phyloP scores from a whole-genome alignment of 2,888 invertebrate genomes.

The Acronicta alni region DNA sequence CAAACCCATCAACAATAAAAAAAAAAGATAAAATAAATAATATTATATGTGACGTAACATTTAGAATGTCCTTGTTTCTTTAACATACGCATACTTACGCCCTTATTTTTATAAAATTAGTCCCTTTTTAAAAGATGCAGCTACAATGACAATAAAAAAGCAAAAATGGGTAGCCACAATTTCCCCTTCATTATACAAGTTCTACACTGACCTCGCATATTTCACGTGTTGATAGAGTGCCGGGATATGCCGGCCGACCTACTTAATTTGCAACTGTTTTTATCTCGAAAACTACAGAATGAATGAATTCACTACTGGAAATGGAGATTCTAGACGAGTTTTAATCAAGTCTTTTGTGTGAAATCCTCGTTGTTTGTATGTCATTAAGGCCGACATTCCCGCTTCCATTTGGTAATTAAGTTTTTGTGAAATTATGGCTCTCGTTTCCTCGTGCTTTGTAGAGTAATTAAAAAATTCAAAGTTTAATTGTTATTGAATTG shows the following conservation, averaged over 20 bases:
- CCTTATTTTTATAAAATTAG: too few species aligned
- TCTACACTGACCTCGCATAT: constrained; percentile 21
- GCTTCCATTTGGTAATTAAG: constrained; percentile 12
- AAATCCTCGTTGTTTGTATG: constrained; percentile 16
- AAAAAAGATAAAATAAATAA: too few species aligned
- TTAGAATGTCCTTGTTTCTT: too few species aligned
- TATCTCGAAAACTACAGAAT: constrained; percentile 32
- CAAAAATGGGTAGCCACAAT: background rate
- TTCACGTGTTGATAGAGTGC: constrained; percentile 17
- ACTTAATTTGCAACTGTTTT: constrained; percentile 27
- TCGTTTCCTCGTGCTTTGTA: background rate
- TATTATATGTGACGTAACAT: too few species aligned
- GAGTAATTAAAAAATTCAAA: background rate
- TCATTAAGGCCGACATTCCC: constrained; percentile 12
- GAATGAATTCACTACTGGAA: constrained; percentile 21
- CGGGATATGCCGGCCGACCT: constrained; percentile 5
- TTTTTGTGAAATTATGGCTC: constrained; percentile 4
- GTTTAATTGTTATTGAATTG: too few species aligned
- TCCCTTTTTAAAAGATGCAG: background rate
- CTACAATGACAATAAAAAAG: too few species aligned
- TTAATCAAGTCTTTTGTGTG: constrained; percentile 45
- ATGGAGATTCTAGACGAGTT: constrained; percentile 26
- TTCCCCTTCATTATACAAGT: background rate
- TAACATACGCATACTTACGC: too few species aligned
- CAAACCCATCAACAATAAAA: too few species aligned